phyloP scores from a whole-genome alignment of 1,140 invertebrate species.

The Teleopsis dalmanni region DNA sequence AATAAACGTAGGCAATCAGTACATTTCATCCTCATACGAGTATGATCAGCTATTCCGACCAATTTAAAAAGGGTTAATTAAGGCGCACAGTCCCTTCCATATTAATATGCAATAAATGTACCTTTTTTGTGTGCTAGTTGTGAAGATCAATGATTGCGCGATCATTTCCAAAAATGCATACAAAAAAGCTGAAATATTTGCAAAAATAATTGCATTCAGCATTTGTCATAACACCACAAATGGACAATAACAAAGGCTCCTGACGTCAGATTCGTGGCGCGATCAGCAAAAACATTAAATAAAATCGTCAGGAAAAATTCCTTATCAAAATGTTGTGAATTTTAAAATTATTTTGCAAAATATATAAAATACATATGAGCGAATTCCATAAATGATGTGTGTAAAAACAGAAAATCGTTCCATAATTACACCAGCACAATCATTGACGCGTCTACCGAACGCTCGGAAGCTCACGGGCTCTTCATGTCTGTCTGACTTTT shows the following conservation, averaged over 20 bases:
- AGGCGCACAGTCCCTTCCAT: constrained; percentile 31
- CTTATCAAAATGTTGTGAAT: constrained; percentile 26
- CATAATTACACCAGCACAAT: too few relatives aligned
- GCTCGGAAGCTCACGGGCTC: neutral
- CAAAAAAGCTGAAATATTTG: constrained; percentile 15
- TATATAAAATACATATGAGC: too few relatives aligned
- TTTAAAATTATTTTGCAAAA: constrained; percentile 33
- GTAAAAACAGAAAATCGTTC: too few relatives aligned
- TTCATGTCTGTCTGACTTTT: neutral
- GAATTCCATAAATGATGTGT: too few relatives aligned
- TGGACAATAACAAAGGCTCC: constrained; percentile 31
- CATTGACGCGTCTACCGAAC: too few relatives aligned
- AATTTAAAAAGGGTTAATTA: constrained; percentile 45
- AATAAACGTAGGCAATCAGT: too few relatives aligned
- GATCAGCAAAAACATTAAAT: constrained; percentile 18
- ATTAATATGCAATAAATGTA: constrained; percentile 43
- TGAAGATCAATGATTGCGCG: constrained; percentile 3
- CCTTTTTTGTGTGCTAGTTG: constrained; percentile 2
- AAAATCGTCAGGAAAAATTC: constrained; percentile 4
- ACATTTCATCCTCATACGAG: too few relatives aligned
- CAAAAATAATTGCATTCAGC: constrained; percentile 40
- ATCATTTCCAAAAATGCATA: constrained; percentile 4
- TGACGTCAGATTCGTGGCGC: constrained; percentile 18
- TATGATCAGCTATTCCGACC: too few relatives aligned
- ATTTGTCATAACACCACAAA: constrained; percentile 44